Evolutionary conservation across 92 coral and sea anemone species (phyloP).

Genomic region (Zoanthus sansibaricus): DNA sequence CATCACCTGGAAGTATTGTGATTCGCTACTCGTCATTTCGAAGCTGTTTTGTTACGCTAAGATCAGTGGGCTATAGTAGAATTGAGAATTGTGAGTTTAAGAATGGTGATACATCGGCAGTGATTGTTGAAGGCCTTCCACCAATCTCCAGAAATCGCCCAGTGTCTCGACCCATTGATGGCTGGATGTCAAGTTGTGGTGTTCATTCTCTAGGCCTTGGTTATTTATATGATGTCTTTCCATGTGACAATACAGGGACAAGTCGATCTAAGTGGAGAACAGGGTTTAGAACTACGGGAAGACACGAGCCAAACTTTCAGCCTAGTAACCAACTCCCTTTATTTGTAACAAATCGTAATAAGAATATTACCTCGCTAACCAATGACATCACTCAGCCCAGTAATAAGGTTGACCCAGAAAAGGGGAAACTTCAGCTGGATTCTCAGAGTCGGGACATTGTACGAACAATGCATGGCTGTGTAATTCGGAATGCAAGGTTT

Average conservation of each 20-base stretch:
- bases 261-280: slow-evolving; percentile 41
- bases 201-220: slow-evolving; percentile 74
- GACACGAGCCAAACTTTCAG: slow-evolving; percentile 39
- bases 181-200: slow-evolving; percentile 80
- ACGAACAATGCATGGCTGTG: slow-evolving; percentile 88
- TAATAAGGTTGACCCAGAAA: slow-evolving; percentile 38
- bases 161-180: slow-evolving; percentile 81
- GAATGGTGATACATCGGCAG: slow-evolving; percentile 84
- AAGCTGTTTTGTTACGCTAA: slow-evolving; percentile 79
- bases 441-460: slow-evolving; percentile 74
- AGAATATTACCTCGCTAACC: slow-evolving; percentile 59
- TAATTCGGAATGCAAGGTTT: slow-evolving; percentile 82
- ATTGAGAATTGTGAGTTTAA: slow-evolving; percentile 93
- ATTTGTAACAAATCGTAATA: slow-evolving; percentile 44
- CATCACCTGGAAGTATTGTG: slow-evolving; percentile 85
- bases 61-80: slow-evolving; percentile 86
- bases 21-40: slow-evolving; percentile 89
- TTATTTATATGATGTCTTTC: slow-evolving; percentile 82
- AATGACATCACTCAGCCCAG: slow-evolving; percentile 58
- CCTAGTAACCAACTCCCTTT: slow-evolving; percentile 55
- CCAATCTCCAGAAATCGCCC: slow-evolving; percentile 88
- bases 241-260: slow-evolving; percentile 41
- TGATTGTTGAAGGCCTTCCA: slow-evolving; percentile 90
- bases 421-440: slow-evolving; percentile 70
- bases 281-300: slow-evolving; percentile 26